A percentile compares a stretch with the other conserved stretches of the same genome.
Conservation (phyloP, 2,888 invertebrate genomes). For the Kuschelorhynchus macadamiae region DNA sequence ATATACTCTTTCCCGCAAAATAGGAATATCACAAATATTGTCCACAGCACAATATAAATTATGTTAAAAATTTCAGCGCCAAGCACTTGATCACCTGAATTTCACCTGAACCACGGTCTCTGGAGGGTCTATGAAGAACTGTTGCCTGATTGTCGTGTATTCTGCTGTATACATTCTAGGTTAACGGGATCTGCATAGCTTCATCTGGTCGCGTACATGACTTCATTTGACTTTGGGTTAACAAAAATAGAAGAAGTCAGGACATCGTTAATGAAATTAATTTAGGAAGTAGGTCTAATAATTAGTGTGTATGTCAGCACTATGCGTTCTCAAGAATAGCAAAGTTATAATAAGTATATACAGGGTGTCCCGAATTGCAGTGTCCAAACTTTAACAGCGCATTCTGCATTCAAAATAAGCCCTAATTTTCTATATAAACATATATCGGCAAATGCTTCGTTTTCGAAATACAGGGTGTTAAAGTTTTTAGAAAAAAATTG, state of each 20-base stretch:
- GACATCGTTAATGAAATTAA: conserved; percentile 19
- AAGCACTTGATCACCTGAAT: conserved; percentile 23
- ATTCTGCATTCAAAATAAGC: too few species aligned
- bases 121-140: conserved; percentile 57
- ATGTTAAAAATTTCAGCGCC: conserved; percentile 19
- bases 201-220: conserved; percentile 52
- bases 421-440: too few species aligned
- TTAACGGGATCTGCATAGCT: conserved; percentile 62
- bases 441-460: too few species aligned
- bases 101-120: conserved; percentile 21
- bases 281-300: too few species aligned
- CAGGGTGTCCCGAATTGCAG: too few species aligned
- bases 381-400: too few species aligned
- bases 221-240: conserved; percentile 45
- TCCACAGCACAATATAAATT: conserved; percentile 15
- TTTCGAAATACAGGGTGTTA: too few species aligned
- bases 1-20: conserved; percentile 5
- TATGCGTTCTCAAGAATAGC: too few species aligned
- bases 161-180: conserved; percentile 52
- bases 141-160: conserved; percentile 58
- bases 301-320: too few species aligned
- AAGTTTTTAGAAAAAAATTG: too few species aligned
- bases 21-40: conserved; percentile 9
- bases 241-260: conserved; percentile 38
- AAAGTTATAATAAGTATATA: too few species aligned